Evolutionary conservation across 2,888 invertebrate species (phyloP), one percentile per base, ranked within the genome.

Genomic region (Stenodera caucasica): DNA sequence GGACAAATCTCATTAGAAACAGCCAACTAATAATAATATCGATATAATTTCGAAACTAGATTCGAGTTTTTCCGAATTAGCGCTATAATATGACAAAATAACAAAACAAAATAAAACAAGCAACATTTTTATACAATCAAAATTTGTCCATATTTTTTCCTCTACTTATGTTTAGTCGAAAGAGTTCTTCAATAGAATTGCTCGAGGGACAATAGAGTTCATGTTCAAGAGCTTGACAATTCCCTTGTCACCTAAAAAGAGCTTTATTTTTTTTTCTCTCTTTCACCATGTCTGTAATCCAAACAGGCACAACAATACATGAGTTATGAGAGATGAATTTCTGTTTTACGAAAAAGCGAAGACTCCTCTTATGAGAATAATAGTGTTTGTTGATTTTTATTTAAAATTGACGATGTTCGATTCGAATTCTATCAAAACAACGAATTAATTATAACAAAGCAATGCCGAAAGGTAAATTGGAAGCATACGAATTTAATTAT

Each of bases 171-270:
- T 53, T 35, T 26, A 26, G 3, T 4, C 26, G n/a, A 35, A 8
- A 49, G 53, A 54, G 53, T 50, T 58, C 49, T 40, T 11, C 1
- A 0, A 49, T 49, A 21, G 50, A 58, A 54, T 58, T 37, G 54
- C 58, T 58, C 45, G 2, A 26, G 58, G 58, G 54, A 58, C 54
- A 54, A 50, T 50, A 26, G 54, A 49, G 23, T 30, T n/a, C 29
- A 40, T 14, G 40, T 33, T 58, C 53, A 33, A 26, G 45, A 54
- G 58, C 37, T 35, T 50, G 30, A 35, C 54, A 58, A 58, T 58
- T 50, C 58, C 32, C 58, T 11, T 29, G 51, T 37, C 26, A 55
- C 51, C 21, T 49, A 12, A n/a, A 15, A 59, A 59, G 50, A 51
- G 50, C 30, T 55, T 55, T 51, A 51, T 49, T 58, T 49, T 35